These are phyloP conservation scores for Euthynnus affinis DNA, from an alignment of 2,797 vertebrate genomes.

Conservation along the genomic window DNA sequence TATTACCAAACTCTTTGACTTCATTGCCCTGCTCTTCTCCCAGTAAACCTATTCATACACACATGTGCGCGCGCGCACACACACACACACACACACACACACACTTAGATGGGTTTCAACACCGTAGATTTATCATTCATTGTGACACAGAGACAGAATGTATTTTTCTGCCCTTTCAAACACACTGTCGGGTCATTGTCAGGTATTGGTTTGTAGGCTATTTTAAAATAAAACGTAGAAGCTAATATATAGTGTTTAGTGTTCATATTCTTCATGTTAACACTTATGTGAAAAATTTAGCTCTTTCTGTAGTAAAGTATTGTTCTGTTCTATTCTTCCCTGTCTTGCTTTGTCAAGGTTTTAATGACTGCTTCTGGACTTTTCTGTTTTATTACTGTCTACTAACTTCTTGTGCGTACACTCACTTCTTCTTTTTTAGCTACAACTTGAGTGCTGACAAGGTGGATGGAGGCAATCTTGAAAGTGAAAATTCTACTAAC, in stretches of 20 bases:
- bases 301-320: not conserved
- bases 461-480: not conserved
- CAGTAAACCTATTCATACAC: slow-evolving; percentile 2
- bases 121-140: slow-evolving; percentile 8
- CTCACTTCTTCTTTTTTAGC: not conserved
- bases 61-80: not conserved
- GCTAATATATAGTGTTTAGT: not conserved
- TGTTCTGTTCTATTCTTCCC: slow-evolving; percentile 21
- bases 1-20: slow-evolving; percentile 44
- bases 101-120: slow-evolving; percentile 2
- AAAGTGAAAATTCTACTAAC: not conserved
- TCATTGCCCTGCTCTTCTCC: slow-evolving; percentile 17
- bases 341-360: slow-evolving; percentile 36
- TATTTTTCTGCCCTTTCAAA: not conserved
- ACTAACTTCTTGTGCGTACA: not conserved
- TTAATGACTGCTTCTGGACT: slow-evolving; percentile 41
- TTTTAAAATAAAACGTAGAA: slow-evolving; percentile 12
- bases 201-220: not conserved
- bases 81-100: slow-evolving; percentile 8
- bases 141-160: slow-evolving; percentile 15
- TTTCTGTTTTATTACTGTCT: slow-evolving; percentile 41
- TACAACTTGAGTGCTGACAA: not conserved
- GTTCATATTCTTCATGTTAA: not conserved
- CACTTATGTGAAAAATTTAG: not conserved
- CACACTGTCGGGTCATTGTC: not conserved